phyloP scores from a whole-genome alignment of 1,140 invertebrate genomes.

The Bombus superbus region DNA sequence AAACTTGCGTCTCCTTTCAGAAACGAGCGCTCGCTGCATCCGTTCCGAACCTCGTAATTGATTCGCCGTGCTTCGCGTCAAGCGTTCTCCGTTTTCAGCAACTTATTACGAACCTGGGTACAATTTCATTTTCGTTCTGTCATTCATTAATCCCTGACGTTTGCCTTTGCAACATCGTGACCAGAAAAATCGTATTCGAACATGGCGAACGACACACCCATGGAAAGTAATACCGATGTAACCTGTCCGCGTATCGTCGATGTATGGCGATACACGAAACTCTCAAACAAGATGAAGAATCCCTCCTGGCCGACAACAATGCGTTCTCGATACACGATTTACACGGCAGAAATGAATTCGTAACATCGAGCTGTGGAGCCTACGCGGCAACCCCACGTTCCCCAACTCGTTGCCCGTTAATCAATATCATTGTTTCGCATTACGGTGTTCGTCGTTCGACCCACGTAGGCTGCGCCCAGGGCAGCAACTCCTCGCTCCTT shows the following conservation, averaged over 20 bases:
- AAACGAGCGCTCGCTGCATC: background rate
- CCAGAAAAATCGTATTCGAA: too few species aligned
- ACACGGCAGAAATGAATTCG: slow-evolving; percentile 20
- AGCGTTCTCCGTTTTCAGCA: background rate
- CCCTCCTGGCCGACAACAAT: slow-evolving; percentile 11
- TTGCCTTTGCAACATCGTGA: background rate
- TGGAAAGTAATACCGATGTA: slow-evolving; percentile 6
- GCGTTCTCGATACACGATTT: slow-evolving; percentile 8
- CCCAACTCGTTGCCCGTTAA: slow-evolving; percentile 54
- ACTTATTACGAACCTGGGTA: background rate
- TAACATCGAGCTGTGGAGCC: slow-evolving; percentile 14
- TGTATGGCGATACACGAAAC: too few species aligned
- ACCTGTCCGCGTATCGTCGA: background rate
- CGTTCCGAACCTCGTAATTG: background rate
- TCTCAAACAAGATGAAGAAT: slow-evolving; percentile 17
- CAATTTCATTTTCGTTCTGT: background rate
- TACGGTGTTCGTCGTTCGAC: slow-evolving; percentile 22
- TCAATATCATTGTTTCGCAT: slow-evolving; percentile 60
- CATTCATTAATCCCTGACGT: too few species aligned
- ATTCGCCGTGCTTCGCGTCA: slow-evolving; percentile 9
- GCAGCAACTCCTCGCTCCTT: slow-evolving; percentile 3
- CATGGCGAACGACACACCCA: background rate
- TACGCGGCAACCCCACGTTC: background rate
- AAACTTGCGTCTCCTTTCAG: slow-evolving; percentile 27
- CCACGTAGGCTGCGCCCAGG: slow-evolving; percentile 22